Evolutionary conservation across 2,113 vertebrate species (phyloP).

Genomic region (Ammospiza nelsoni): DNA sequence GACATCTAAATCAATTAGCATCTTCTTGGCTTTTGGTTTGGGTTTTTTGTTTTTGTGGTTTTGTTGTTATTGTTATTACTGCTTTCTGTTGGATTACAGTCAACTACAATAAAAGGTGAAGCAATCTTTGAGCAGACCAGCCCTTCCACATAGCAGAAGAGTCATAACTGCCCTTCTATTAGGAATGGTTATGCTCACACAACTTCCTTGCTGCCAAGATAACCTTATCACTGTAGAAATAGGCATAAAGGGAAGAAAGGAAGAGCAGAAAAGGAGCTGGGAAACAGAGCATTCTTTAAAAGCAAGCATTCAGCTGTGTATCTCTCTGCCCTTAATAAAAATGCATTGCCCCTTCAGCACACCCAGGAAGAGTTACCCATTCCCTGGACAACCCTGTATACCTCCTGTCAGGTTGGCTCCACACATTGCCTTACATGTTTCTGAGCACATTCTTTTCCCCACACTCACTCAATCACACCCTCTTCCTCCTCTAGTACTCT

Average conservation of each 20-base stretch:
- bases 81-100: background rate
- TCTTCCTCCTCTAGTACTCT: background rate
- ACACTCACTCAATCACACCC: background rate
- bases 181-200: background rate
- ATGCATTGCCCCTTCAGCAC: background rate
- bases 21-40: background rate
- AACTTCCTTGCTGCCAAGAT: background rate
- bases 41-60: background rate
- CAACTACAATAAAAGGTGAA: background rate
- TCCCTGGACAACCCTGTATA: background rate
- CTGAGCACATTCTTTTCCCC: background rate
- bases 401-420: background rate
- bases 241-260: background rate
- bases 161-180: background rate
- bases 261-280: background rate
- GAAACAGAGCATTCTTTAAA: background rate
- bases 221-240: background rate
- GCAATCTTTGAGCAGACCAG: background rate
- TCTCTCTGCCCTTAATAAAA: background rate
- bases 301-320: background rate
- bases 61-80: background rate
- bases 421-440: background rate
- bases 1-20: background rate
- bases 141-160: background rate
- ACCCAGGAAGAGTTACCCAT: background rate